Conservation (phyloP, 2,888 invertebrate genomes). For the Spialia ferax region DNA sequence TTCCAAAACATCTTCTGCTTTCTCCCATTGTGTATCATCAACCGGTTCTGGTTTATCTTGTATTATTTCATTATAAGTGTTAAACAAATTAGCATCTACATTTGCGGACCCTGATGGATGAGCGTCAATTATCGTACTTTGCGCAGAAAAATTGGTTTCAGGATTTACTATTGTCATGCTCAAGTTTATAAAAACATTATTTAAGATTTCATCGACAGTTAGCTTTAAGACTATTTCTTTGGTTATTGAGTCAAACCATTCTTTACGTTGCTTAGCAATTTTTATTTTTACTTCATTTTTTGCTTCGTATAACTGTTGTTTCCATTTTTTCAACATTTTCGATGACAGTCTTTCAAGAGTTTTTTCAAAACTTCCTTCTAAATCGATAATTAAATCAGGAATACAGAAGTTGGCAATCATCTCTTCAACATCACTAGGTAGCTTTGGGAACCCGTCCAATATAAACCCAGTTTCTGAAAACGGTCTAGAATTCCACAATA, state of each 20-base stretch:
- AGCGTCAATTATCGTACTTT: conserved; percentile 79
- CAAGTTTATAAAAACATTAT: conserved; percentile 47
- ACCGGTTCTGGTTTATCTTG: conserved; percentile 79
- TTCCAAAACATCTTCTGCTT: conserved; percentile 74
- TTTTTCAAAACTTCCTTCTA: conserved; percentile 68
- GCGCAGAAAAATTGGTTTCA: conserved; percentile 49
- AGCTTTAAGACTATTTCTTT: conserved; percentile 63
- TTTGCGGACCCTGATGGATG: conserved; percentile 65
- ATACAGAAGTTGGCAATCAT: conserved; percentile 81
- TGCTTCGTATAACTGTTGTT: conserved; percentile 68
- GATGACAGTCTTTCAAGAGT: conserved; percentile 64
- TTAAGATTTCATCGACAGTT: conserved; percentile 66
- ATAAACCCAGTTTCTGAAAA: conserved; percentile 82
- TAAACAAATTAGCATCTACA: conserved; percentile 69
- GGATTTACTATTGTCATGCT: conserved; percentile 46
- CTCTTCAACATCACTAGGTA: conserved; percentile 81
- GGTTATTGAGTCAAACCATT: conserved; percentile 65
- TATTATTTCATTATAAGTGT: conserved; percentile 67
- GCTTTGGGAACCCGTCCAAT: conserved; percentile 88
- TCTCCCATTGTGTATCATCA: conserved; percentile 79
- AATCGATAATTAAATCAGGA: conserved; percentile 87
- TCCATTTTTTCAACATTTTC: conserved; percentile 69
- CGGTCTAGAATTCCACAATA: conserved; percentile 84
- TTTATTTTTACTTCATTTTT: conserved; percentile 58
- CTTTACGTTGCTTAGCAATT: conserved; percentile 54